phyloP scores from a whole-genome alignment of 2,113 vertebrate species.

The Taurulus bubalis region DNA sequence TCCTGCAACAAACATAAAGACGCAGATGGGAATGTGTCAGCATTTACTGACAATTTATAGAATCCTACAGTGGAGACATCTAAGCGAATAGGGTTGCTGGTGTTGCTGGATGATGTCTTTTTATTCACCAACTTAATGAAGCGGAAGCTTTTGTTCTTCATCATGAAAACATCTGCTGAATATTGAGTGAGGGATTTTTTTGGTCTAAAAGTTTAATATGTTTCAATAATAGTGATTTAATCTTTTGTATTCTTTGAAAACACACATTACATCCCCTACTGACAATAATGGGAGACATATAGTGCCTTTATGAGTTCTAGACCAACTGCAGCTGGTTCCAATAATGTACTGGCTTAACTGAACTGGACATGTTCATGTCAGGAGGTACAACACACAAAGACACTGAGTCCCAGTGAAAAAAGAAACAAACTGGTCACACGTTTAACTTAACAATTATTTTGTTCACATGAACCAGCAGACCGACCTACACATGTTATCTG shows the following conservation, averaged over 20 bases:
- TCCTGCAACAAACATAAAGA: too few species aligned
- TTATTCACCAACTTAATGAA: neutral
- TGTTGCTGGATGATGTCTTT: neutral
- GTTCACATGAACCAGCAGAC: neutral
- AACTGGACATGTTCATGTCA: slow-evolving; percentile 37
- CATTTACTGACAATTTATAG: neutral
- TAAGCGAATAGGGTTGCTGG: neutral
- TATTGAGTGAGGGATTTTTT: too few species aligned
- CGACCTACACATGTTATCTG: neutral
- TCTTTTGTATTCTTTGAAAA: too few species aligned
- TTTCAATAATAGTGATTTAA: too few species aligned
- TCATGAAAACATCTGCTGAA: slow-evolving; percentile 13
- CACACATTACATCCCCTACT: neutral
- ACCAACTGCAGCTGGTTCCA: slow-evolving; percentile 53
- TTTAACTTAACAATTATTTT: neutral
- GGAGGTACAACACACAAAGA: slow-evolving; percentile 3
- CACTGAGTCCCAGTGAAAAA: neutral
- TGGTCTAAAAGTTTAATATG: too few species aligned
- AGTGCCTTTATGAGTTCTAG: slow-evolving; percentile 19
- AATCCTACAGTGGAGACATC: neutral
- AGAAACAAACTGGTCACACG: neutral
- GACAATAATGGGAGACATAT: slow-evolving; percentile 31
- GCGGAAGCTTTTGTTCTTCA: neutral
- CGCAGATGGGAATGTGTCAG: neutral
- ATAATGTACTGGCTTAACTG: slow-evolving; percentile 42